Base-by-base conservation (phyloP, 2,888 invertebrate genomes). In the Teleogryllus oceanicus region DNA sequence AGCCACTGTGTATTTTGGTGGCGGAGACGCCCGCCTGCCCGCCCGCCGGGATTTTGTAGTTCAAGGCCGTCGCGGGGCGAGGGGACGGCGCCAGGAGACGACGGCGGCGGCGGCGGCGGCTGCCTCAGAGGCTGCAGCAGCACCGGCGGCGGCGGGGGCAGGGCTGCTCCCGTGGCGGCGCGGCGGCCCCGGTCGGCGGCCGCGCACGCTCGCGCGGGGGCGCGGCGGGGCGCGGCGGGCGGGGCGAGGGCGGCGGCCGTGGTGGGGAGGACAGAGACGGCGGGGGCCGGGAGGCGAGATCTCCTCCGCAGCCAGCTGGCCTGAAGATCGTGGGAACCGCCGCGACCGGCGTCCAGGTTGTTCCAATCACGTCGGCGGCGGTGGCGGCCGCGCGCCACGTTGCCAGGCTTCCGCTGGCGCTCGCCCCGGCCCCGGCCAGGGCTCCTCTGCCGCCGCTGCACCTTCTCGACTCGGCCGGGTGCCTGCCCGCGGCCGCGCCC, bases 71-170 rank as follows among this genome's bases (percentile, higher is more conserved):
- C 12, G n/a, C 62, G 13, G 62, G n/a, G 62, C 37, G 76, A 16
- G 18, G 76, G 76, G 16, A 20, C 21, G 20, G 76, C 18, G 13
- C 18, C 21, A 24, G 76, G 13, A 13, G 20, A 13, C 13, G 76
- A 24, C 37, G 76, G 76, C 37, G 76, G 76, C 76, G 76, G 75
- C 20, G 75, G 76, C 37, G 20, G 76, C 37, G 76, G 76, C 37
- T 20, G 20, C 76, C 37, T 37, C 20, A 20, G 76, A 13, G 20
- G 76, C 37, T 20, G 76, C 37, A 4, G 21, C 11, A 24, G 24
- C 2, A 2, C 24, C 24, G 76, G 20, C 21, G 76, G 8, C 8
- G 37, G 76, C 21, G 20, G 76, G 76, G 16, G 76, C 16, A 16
- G 20, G 74, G 74, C 20, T 18, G 74, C 20, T 18, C 18, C 20